These are phyloP conservation scores for Sphaeramia orbicularis DNA, from an alignment of 2,797 vertebrate genomes.

Conservation along the genomic window DNA sequence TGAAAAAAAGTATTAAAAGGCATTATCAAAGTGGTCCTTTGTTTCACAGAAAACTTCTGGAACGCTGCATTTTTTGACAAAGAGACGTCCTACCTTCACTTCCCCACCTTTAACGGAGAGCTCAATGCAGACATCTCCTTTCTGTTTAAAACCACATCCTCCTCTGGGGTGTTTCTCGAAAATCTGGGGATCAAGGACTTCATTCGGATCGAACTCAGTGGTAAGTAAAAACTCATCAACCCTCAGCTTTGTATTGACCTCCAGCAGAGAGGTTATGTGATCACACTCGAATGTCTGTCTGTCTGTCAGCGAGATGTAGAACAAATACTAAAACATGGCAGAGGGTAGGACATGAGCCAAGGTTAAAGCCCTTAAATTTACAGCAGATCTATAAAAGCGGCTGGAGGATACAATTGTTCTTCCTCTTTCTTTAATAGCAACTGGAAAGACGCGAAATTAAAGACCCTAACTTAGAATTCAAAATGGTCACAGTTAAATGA, in stretches of 20 bases:
- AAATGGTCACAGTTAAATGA: too few relatives aligned
- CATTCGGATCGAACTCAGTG: slow-evolving; percentile 92
- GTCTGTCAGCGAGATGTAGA: too few relatives aligned
- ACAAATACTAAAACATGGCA: too few relatives aligned
- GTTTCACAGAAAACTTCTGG: slow-evolving; percentile 88
- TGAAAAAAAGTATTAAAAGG: background rate
- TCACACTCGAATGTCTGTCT: too few relatives aligned
- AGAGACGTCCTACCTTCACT: slow-evolving; percentile 94
- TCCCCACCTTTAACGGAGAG: slow-evolving; percentile 95
- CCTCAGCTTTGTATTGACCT: background rate
- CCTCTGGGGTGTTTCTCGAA: slow-evolving; percentile 95
- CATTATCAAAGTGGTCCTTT: slow-evolving; percentile 14
- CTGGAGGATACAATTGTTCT: too few relatives aligned
- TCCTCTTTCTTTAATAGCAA: too few relatives aligned
- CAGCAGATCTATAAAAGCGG: too few relatives aligned
- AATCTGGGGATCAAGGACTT: slow-evolving; percentile 97
- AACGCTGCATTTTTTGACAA: slow-evolving; percentile 95
- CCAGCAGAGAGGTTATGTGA: too few relatives aligned
- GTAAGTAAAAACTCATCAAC: slow-evolving; percentile 84
- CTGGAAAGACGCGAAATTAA: too few relatives aligned
- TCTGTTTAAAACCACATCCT: slow-evolving; percentile 95
- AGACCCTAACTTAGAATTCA: too few relatives aligned
- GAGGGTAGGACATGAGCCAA: too few relatives aligned
- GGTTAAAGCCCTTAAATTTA: too few relatives aligned
- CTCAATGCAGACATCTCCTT: slow-evolving; percentile 95